Evolutionary conservation across 2,797 vertebrate genomes (phyloP).

Genomic region (Adelosebastes latens): DNA sequence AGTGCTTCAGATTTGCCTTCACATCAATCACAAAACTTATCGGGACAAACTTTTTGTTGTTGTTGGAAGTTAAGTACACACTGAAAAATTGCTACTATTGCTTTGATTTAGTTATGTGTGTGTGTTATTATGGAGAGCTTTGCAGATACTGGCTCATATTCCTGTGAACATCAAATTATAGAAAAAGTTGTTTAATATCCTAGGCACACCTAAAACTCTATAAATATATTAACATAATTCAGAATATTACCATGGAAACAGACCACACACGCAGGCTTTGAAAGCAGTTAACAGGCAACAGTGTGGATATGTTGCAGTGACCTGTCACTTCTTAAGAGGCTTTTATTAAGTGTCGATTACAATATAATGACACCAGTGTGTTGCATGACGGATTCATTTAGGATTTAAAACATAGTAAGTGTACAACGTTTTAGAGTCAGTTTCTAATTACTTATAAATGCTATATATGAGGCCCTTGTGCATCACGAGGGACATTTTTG

Average conservation of each 20-base stretch:
- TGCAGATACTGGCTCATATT: slow-evolving; percentile 26
- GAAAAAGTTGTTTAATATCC: slow-evolving; percentile 31
- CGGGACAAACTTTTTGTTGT: neutral
- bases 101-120: neutral
- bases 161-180: slow-evolving; percentile 32
- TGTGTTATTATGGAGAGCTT: slow-evolving; percentile 13
- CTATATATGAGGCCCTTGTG: neutral
- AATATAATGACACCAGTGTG: neutral
- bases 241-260: slow-evolving; percentile 45
- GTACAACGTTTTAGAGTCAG: neutral
- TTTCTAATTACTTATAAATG: neutral
- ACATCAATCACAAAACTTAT: neutral
- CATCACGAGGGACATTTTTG: neutral
- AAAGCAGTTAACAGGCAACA: slow-evolving; percentile 5
- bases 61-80: neutral
- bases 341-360: neutral
- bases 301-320: neutral
- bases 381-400: neutral
- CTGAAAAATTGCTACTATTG: neutral
- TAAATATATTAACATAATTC: slow-evolving; percentile 59
- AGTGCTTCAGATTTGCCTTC: neutral
- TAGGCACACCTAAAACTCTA: slow-evolving; percentile 41
- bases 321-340: slow-evolving; percentile 12
- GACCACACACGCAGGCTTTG: slow-evolving; percentile 8
- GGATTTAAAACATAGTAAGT: neutral